Evolutionary conservation across 2,113 vertebrate genomes (phyloP).

Genomic region (Urocynchramus pylzowi): DNA sequence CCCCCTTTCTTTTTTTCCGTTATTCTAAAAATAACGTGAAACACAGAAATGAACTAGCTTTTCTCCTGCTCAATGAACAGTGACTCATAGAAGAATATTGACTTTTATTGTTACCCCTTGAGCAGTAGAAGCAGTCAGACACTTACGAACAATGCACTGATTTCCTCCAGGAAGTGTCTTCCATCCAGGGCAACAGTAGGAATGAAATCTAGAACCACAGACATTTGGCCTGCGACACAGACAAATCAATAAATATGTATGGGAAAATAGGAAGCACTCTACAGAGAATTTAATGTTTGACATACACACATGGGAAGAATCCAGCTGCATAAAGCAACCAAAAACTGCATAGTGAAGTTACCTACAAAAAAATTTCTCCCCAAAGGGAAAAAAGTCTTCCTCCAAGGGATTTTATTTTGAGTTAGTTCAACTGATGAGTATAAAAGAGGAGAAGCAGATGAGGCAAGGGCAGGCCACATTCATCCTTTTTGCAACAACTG

Average conservation of each 20-base stretch:
- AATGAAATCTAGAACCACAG: slow-evolving; percentile 79
- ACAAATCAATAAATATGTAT: not conserved
- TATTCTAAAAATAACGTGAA: not conserved
- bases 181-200: slow-evolving; percentile 81
- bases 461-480: not conserved
- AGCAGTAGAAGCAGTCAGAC: not conserved
- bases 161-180: slow-evolving; percentile 78
- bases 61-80: not conserved
- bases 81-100: not conserved
- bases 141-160: slow-evolving; percentile 82
- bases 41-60: not conserved
- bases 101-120: not conserved
- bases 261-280: not conserved
- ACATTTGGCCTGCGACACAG: slow-evolving; percentile 75
- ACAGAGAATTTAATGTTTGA: not conserved
- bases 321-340: not conserved
- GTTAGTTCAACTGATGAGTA: not conserved
- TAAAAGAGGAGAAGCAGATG: not conserved
- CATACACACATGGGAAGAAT: not conserved
- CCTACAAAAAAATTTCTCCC: not conserved
- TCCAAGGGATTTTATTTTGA: not conserved
- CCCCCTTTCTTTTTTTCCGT: not conserved
- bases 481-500: not conserved
- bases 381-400: not conserved
- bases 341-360: rapidly evolving